Conservation (phyloP, 2,113 vertebrate genomes). For the Amphiprion ocellaris region DNA sequence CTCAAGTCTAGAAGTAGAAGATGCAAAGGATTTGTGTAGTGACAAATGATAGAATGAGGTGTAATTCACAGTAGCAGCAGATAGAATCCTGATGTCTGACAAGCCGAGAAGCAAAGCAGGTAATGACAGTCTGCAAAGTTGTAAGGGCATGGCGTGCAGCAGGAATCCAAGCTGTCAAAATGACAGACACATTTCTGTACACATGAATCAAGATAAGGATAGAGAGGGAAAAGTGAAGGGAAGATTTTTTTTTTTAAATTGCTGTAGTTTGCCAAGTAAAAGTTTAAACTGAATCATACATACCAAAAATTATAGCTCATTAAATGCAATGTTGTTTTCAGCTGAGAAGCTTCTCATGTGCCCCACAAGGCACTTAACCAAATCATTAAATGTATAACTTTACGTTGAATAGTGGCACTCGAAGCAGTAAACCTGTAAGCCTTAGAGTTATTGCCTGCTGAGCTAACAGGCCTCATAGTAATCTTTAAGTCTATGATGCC, state of each 20-base stretch:
- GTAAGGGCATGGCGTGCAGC: constrained; percentile 48
- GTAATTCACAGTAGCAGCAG: constrained; percentile 39
- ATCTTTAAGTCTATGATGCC: not conserved
- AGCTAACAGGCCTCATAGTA: not conserved
- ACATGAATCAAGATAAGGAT: constrained; percentile 22
- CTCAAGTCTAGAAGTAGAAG: constrained; percentile 4
- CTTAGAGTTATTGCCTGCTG: not conserved
- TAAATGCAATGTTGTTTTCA: not conserved
- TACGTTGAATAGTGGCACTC: not conserved
- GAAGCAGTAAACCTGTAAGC: not conserved
- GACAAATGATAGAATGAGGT: constrained; percentile 31
- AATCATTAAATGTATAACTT: not conserved
- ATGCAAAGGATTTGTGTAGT: constrained; percentile 9
- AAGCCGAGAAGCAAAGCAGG: constrained; percentile 37
- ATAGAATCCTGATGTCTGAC: constrained; percentile 42
- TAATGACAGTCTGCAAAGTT: constrained; percentile 51
- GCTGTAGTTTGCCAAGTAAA: constrained; percentile 18
- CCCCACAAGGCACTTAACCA: not conserved
- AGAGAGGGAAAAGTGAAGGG: not conserved
- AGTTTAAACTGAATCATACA: not conserved
- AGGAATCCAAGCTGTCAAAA: constrained; percentile 48
- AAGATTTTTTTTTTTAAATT: not conserved
- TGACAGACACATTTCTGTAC: constrained; percentile 43
- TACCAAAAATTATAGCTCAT: not conserved
- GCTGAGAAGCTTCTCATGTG: not conserved